phyloP scores from a whole-genome alignment of 2,797 vertebrate genomes.

The Brachymystax lenok region DNA sequence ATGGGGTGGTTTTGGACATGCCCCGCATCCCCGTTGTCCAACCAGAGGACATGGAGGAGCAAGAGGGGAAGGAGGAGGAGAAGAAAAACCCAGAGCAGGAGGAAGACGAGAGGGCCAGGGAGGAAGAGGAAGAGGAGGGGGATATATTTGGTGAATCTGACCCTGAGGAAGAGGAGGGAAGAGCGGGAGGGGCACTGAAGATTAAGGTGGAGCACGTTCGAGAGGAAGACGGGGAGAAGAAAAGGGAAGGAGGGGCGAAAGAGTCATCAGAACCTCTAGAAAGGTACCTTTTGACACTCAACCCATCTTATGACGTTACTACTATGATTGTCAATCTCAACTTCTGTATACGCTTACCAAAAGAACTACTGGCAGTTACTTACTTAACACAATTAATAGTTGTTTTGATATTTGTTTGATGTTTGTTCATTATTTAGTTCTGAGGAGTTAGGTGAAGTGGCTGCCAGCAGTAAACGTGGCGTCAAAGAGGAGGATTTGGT shows the following conservation, averaged over 20 bases:
- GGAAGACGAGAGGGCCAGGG: constrained; percentile 37
- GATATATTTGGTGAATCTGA: constrained; percentile 8
- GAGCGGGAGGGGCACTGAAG: constrained; percentile 10
- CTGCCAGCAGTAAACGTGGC: constrained; percentile 67
- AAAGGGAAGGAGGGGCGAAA: constrained; percentile 16
- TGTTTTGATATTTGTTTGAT: constrained; percentile 7
- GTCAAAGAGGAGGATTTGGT: constrained; percentile 63
- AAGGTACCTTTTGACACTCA: constrained; percentile 50
- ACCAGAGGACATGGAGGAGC: neutral
- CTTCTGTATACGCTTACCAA: neutral
- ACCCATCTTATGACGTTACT: neutral
- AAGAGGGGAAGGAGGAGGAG: constrained; percentile 16
- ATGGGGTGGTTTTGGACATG: constrained; percentile 54
- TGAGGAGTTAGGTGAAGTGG: constrained; percentile 62
- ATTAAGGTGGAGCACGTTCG: constrained; percentile 11
- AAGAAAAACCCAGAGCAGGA: constrained; percentile 11
- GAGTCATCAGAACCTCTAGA: constrained; percentile 39
- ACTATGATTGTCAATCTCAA: neutral
- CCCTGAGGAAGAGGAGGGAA: constrained; percentile 11
- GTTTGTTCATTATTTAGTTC: constrained; percentile 28
- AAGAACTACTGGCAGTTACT: neutral
- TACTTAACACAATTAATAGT: neutral
- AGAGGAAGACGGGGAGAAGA: constrained; percentile 24
- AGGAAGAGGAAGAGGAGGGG: constrained; percentile 34
- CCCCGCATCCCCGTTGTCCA: constrained; percentile 6